Base-by-base conservation (phyloP, 2,888 invertebrate genomes). In the Megastigmus dorsalis region DNA sequence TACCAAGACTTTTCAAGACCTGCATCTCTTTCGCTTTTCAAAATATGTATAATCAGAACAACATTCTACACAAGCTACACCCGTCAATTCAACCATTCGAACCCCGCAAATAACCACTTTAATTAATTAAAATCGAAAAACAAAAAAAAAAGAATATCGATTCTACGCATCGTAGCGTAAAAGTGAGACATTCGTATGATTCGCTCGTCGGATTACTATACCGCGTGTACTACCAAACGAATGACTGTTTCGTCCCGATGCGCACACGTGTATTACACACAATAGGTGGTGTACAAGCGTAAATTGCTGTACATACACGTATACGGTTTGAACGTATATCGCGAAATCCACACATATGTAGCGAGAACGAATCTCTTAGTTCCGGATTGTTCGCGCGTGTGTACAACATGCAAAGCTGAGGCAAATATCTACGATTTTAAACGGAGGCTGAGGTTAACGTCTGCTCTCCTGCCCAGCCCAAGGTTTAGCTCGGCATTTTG, bases 361-460 rank as follows among this genome's bases (percentile, higher is more conserved):
- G 10, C 50, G 36, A 63, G 52, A 38, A 38, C 62, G 48, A 48
- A 33, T 43, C n/a, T 20, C 26, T 50, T 23, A 23, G 33, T 63
- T 63, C 63, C 63, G 63, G 63, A n/a, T n/a, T n/a, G n/a, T n/a
- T n/a, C n/a, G n/a, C n/a, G 20, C 23, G 15, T 43, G 9, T 63
- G n/a, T 20, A 15, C 36, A 15, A 45, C n/a, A 36, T n/a, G 33
- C 63, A 62, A 41, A 20, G 26, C 13, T 7, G 23, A 20, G 23
- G 20, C n/a, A n/a, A n/a, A n/a, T n/a, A n/a, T n/a, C n/a, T n/a
- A 7, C 23, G 33, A 20, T 18, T 36, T 63, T 52, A 36, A 9
- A 33, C n/a, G 59, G 54, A 5, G 28, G 1, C 15, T 33, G 54
- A 33, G 33, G 54, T 33, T n/a, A 54, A 54, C 26, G 7, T 28